These are phyloP conservation scores for Scatophagus argus DNA, from an alignment of 2,113 vertebrate species.

Conservation along the genomic window DNA sequence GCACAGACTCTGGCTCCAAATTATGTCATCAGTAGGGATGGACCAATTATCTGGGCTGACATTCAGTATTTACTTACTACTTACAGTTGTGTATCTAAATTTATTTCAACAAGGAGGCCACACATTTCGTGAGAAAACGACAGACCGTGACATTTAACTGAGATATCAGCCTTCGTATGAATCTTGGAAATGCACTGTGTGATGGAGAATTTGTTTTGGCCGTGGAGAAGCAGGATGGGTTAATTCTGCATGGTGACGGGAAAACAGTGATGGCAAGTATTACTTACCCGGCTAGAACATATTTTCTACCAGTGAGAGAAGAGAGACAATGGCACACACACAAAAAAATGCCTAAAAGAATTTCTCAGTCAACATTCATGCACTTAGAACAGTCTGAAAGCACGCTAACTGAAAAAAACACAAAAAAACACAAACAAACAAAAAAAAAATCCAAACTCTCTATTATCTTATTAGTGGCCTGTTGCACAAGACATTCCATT, in stretches of 20 bases:
- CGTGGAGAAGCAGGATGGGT: constrained; percentile 50
- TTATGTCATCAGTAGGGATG: too few species aligned
- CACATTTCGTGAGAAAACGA: too few species aligned
- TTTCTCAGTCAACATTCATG: constrained; percentile 60
- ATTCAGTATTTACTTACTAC: too few species aligned
- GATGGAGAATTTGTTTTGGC: constrained; percentile 55
- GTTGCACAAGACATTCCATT: constrained; percentile 12
- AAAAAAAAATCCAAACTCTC: too few species aligned
- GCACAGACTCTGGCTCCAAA: too few species aligned
- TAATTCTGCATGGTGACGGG: constrained; percentile 25
- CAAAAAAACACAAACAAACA: constrained; percentile 8
- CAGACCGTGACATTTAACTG: too few species aligned
- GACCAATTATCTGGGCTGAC: too few species aligned
- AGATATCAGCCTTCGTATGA: background rate
- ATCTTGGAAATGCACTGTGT: constrained; percentile 86
- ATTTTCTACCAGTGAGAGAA: constrained; percentile 94
- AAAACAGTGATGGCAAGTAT: constrained; percentile 46
- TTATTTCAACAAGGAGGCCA: too few species aligned
- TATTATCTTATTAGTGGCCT: constrained; percentile 26
- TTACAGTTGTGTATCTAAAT: too few species aligned
- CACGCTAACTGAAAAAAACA: constrained; percentile 7
- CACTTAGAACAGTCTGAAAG: constrained; percentile 49
- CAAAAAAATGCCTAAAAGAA: constrained; percentile 68
- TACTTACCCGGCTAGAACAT: constrained; percentile 95
- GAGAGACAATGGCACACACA: constrained; percentile 81